Percentiles rank a stretch among this genome's conserved stretches.
Conservation (phyloP, 2,797 vertebrate species). For the Pseudochromis fuscus region DNA sequence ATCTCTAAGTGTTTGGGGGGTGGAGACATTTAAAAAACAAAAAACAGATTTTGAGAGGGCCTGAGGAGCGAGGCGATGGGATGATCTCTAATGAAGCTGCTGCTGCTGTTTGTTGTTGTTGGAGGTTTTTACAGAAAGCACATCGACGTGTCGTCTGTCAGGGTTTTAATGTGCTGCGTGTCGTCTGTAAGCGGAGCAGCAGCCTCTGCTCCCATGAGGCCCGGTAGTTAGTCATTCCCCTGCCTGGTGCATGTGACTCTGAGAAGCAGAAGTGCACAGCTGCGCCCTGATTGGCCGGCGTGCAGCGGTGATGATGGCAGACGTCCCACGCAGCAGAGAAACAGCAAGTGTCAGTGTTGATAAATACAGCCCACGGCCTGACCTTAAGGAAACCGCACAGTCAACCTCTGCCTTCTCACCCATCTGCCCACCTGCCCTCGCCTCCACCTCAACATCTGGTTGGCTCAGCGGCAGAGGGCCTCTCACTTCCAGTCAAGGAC, state of each 20-base stretch:
- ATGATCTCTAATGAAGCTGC: conserved; percentile 24
- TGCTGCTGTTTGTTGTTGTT: neutral
- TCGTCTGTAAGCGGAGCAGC: conserved; percentile 14
- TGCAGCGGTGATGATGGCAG: conserved; percentile 16
- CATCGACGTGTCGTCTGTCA: conserved; percentile 16
- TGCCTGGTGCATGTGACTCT: conserved; percentile 33
- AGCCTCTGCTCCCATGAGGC: conserved; percentile 11
- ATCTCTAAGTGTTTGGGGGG: conserved; percentile 12
- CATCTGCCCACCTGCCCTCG: conserved; percentile 46
- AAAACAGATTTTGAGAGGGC: neutral
- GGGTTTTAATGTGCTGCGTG: conserved; percentile 3
- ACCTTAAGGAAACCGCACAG: conserved; percentile 57
- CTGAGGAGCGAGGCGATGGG: neutral
- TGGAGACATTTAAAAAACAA: neutral
- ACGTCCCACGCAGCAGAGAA: conserved; percentile 54
- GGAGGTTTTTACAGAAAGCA: conserved; percentile 16
- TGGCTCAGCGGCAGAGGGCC: conserved; percentile 14
- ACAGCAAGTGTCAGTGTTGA: conserved; percentile 58
- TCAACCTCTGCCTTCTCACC: conserved; percentile 34
- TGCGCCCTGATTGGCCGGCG: conserved; percentile 48
- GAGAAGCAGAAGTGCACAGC: conserved; percentile 25
- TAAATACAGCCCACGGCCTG: conserved; percentile 61
- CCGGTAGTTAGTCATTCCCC: conserved; percentile 32
- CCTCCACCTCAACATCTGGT: conserved; percentile 60
- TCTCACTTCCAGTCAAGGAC: conserved; percentile 34